Evolutionary conservation across 2,888 invertebrate species (phyloP).

Genomic region (Drosophila anomelani): DNA sequence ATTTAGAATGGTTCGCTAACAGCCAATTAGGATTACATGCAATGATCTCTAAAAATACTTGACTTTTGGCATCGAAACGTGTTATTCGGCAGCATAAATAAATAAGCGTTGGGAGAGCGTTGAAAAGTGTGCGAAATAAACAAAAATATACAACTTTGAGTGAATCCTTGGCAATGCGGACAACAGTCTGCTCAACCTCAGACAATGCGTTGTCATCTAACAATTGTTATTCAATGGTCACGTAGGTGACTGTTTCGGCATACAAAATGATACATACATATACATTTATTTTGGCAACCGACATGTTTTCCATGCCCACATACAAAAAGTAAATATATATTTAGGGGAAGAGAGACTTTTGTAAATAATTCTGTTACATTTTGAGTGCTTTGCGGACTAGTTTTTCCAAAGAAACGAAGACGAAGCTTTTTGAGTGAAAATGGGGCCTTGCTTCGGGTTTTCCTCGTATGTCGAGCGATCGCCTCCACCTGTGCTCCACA

Average conservation of each 20-base stretch:
- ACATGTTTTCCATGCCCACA: conserved; percentile 35
- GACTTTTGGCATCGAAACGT: conserved; percentile 61
- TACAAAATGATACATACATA: neutral
- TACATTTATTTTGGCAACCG: conserved; percentile 40
- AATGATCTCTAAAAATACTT: conserved; percentile 58
- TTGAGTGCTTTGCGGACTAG: conserved; percentile 46
- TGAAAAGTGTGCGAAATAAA: conserved; percentile 38
- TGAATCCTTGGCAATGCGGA: conserved; percentile 75
- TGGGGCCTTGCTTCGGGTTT: neutral
- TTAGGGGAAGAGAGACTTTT: conserved; percentile 12
- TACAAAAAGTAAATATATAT: conserved; percentile 7
- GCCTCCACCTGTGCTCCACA: conserved; percentile 64
- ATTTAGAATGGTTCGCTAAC: conserved; percentile 34
- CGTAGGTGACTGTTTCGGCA: conserved; percentile 52
- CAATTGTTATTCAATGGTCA: conserved; percentile 72
- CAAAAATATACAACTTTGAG: conserved; percentile 52
- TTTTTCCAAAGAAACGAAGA: conserved; percentile 61
- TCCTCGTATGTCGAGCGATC: conserved; percentile 28
- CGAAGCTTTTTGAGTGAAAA: conserved; percentile 58
- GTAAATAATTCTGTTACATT: conserved; percentile 31
- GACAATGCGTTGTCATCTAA: conserved; percentile 70
- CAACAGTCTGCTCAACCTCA: conserved; percentile 43
- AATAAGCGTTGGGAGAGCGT: conserved; percentile 41
- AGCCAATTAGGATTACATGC: conserved; percentile 57
- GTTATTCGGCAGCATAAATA: conserved; percentile 46